A percentile compares a stretch with the other conserved stretches of the same genome.
Conservation (phyloP, 2,113 vertebrate genomes). For the Oreamnos americanus region DNA sequence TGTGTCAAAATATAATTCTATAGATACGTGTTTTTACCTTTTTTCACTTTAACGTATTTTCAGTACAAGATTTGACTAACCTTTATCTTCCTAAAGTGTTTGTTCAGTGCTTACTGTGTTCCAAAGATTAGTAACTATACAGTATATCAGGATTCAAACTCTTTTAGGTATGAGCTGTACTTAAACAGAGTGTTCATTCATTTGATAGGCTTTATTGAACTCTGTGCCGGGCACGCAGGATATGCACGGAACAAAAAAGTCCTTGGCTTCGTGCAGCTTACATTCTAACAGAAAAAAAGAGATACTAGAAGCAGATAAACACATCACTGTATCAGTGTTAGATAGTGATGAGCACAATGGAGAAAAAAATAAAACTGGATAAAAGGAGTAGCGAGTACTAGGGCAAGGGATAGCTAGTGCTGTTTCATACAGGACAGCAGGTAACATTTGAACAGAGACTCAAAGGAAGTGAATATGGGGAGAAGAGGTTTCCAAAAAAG, state of each 20-base stretch:
- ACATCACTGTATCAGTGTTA: not conserved
- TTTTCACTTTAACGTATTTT: constrained; percentile 9
- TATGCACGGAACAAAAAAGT: not conserved
- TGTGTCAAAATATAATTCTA: constrained; percentile 32
- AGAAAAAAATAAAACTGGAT: not conserved
- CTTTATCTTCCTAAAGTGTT: constrained; percentile 18
- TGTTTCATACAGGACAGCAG: not conserved
- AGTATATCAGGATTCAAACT: constrained; percentile 7
- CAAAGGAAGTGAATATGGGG: not conserved
- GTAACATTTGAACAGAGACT: not conserved
- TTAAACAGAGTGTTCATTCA: not conserved
- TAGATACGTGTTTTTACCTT: not conserved
- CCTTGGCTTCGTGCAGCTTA: not conserved
- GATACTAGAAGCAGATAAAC: not conserved
- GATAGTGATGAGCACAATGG: not conserved
- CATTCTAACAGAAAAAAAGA: not conserved
- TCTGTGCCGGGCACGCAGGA: not conserved
- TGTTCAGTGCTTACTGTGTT: not conserved
- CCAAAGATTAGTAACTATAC: not conserved
- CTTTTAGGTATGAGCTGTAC: not conserved
- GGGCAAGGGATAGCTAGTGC: not conserved
- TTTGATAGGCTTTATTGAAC: not conserved
- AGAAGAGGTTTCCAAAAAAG: not conserved
- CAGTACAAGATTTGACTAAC: not conserved
- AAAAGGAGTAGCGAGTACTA: not conserved